Evolutionary conservation across 2,113 vertebrate species (phyloP).

Genomic region (Scomber japonicus): DNA sequence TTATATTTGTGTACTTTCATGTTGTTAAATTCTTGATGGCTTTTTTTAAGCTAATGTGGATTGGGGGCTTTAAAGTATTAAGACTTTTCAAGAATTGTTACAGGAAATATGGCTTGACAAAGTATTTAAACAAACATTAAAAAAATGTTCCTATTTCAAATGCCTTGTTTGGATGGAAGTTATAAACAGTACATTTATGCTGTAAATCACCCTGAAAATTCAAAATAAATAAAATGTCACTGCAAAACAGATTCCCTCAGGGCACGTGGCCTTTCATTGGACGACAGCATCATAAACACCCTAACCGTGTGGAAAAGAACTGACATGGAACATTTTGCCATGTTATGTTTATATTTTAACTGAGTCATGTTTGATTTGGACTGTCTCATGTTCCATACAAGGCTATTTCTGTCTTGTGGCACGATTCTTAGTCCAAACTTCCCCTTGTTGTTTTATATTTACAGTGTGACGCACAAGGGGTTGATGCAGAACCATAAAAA

Average conservation of each 20-base stretch:
- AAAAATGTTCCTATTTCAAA: slow-evolving; percentile 33
- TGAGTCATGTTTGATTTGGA: slow-evolving; percentile 50
- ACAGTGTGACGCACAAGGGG: not conserved
- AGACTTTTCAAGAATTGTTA: slow-evolving; percentile 1
- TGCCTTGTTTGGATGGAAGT: slow-evolving; percentile 37
- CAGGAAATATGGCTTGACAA: slow-evolving; percentile 10
- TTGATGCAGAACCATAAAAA: not conserved
- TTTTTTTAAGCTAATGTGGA: slow-evolving; percentile 16
- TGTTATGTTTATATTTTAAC: slow-evolving; percentile 41
- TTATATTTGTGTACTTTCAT: slow-evolving; percentile 21
- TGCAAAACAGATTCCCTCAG: slow-evolving; percentile 26
- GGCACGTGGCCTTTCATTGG: slow-evolving; percentile 48
- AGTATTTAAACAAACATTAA: slow-evolving; percentile 9
- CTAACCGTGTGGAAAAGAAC: slow-evolving; percentile 32
- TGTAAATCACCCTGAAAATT: slow-evolving; percentile 40
- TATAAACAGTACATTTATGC: slow-evolving; percentile 21
- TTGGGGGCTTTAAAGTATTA: not conserved
- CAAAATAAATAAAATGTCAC: slow-evolving; percentile 46
- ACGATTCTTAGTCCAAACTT: slow-evolving; percentile 26
- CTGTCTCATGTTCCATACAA: slow-evolving; percentile 13
- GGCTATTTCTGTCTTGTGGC: slow-evolving; percentile 28
- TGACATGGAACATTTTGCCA: slow-evolving; percentile 49
- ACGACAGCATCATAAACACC: slow-evolving; percentile 24
- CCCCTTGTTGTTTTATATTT: slow-evolving; percentile 13
- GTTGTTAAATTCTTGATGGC: slow-evolving; percentile 13